Base-by-base conservation (phyloP, 2,113 vertebrate genomes). In the Indri indri region DNA sequence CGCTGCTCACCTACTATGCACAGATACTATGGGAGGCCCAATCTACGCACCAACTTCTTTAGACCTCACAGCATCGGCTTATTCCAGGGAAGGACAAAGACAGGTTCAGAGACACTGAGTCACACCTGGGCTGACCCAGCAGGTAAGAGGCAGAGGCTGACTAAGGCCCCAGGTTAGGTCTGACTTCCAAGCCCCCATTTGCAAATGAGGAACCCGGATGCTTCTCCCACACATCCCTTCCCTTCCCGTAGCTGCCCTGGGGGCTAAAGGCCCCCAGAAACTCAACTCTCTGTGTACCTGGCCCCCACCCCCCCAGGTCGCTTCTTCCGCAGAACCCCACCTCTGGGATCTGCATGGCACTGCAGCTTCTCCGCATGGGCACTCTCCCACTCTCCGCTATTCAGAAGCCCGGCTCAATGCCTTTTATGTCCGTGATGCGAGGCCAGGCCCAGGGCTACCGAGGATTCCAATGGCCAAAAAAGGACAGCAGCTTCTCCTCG, bases 391-490 rank as follows among this genome's bases (percentile, higher is more conserved):
- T 70, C 91, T 47, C 10, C 0, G 79, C 37, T 34, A 9, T 22
- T 63, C 88, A 42, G 32, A 37, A 91, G 11, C 45, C 80, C 74
- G 10, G 74, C 23, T 87, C 27, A 50, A 7, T 27, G 89, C 95
- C 97, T 98, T 97, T 98, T 96, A 97, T 92, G 95, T 98, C 83
- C 94, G 95, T 20, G 68, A 66, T 52, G n/a, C 37, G 8, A 74
- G 61, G 65, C 83, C 74, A 93, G 91, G 34, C 70, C 65, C 61
- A 50, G 80, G 79, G 63, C 90, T 87, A 90, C 91, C 14, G 8
- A 81, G 93, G 85, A 97, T 94, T 94, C 96, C 87, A 65, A 73
- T 54, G 80, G 91, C 96, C 97, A 97, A 96, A 97, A 97, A 98
- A 95, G 97, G 97, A 45, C 13, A 66, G 68, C 61, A 89, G 65